Evolutionary conservation across 2,113 vertebrate genomes (phyloP), one percentile per base, ranked within the genome.

Genomic region (Callospermophilus lateralis): DNA sequence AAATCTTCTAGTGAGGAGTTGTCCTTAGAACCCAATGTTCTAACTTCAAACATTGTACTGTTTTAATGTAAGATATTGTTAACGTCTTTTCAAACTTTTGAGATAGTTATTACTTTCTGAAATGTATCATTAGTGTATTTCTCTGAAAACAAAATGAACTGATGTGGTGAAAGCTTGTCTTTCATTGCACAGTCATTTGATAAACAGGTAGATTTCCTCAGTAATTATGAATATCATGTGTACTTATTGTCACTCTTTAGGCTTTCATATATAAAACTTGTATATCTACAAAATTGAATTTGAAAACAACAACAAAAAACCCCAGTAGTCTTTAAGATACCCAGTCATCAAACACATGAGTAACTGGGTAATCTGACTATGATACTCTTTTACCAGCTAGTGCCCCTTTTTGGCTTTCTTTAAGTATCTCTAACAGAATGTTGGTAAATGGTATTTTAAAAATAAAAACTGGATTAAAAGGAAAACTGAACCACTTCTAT

Each of bases 401-500:
- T 53, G 11, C 1, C 39, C 16, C 58, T 76, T 61, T 65, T 55
- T 72, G 48, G 55, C 90, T 61, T 16, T 77, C 72, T 87, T 1
- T 8, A 97, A 77, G 17, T 39, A 80, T 7, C 84, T 92, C 39
- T 51, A 79, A 78, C 39, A 65, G 42, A 80, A 85, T 90, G 88
- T 85, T 32, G 0, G 28, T 45, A 95, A 1, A 86, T 94, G 58
- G 0, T 95, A n/a, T 89, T 92, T 90, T 90, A 93, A 83, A 94
- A 92, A 15, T 22, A 84, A 86, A 93, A 95, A 90, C 34, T 89
- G 68, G 10, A 84, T 76, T 74, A 81, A 90, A 94, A 97, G 80
- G 76, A 97, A 97, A 81, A 42, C 32, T 0, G 0, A 51, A 92
- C 3, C 51, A 13, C 0, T n/a, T 90, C 0, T 13, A 53, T 97